These are phyloP conservation scores for Nephrotoma guestfalica DNA, from an alignment of 2,888 invertebrate species.

Conservation along the genomic window DNA sequence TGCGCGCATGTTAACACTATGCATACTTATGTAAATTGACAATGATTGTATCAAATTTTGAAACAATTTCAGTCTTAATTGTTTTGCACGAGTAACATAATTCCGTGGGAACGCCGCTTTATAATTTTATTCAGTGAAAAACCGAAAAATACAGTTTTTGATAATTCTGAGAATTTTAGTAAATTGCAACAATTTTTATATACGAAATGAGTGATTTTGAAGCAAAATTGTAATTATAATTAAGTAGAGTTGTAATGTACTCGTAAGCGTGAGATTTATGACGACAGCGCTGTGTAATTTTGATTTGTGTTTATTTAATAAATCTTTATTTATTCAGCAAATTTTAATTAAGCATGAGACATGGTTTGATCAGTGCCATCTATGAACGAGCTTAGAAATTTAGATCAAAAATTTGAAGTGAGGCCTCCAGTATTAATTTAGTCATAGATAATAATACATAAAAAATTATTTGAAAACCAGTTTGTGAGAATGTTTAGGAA, in stretches of 20 bases:
- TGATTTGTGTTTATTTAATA: background rate
- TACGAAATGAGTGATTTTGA: background rate
- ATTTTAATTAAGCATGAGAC: too few relatives aligned
- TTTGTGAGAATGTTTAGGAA: too few relatives aligned
- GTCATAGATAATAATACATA: too few relatives aligned
- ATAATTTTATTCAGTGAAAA: background rate
- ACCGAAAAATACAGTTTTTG: background rate
- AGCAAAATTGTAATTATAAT: background rate
- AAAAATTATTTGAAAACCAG: too few relatives aligned
- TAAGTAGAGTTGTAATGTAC: background rate
- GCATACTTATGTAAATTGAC: background rate
- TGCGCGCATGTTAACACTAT: background rate
- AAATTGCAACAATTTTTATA: background rate
- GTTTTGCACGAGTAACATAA: background rate
- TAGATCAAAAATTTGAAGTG: too few relatives aligned
- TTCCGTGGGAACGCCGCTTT: background rate
- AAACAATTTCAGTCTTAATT: background rate
- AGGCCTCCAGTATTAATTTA: too few relatives aligned
- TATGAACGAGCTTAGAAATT: too few relatives aligned
- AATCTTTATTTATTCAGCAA: too few relatives aligned
- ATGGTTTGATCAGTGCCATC: too few relatives aligned
- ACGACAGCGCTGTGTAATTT: background rate
- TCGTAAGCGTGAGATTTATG: background rate
- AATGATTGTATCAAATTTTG: background rate
- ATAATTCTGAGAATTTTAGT: background rate